phyloP scores from a whole-genome alignment of 2,888 invertebrate genomes.

The Metopia argyrocephala region DNA sequence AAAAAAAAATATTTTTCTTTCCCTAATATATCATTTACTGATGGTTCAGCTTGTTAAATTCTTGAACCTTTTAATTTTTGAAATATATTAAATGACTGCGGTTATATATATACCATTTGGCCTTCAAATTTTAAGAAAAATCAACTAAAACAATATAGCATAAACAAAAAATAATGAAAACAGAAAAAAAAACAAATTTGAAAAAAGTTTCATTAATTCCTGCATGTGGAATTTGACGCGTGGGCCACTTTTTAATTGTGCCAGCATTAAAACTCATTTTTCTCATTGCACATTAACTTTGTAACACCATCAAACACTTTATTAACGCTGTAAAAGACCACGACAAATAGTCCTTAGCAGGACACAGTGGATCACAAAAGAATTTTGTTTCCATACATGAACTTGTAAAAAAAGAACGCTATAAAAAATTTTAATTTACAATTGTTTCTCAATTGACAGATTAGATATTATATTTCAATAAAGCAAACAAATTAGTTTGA shows the following conservation, averaged over 20 bases:
- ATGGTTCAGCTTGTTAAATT: slow-evolving; percentile 37
- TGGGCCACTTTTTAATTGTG: slow-evolving; percentile 52
- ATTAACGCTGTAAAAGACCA: background rate
- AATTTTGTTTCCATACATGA: no score
- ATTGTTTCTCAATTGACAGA: no score
- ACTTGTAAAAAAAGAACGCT: background rate
- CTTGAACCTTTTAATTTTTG: slow-evolving; percentile 28
- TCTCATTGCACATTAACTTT: slow-evolving; percentile 56
- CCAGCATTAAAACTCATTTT: slow-evolving; percentile 56
- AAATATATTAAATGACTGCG: slow-evolving; percentile 56
- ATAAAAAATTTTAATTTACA: no score
- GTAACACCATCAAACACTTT: slow-evolving; percentile 34
- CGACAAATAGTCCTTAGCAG: background rate
- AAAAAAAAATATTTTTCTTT: slow-evolving; percentile 13
- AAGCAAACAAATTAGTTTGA: no score
- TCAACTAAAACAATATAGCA: slow-evolving; percentile 11
- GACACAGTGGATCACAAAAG: background rate
- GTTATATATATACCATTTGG: slow-evolving; percentile 55
- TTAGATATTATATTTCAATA: no score
- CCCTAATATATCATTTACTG: slow-evolving; percentile 39
- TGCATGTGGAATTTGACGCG: slow-evolving; percentile 55
- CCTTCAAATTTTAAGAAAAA: slow-evolving; percentile 19
- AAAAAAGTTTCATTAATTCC: slow-evolving; percentile 46
- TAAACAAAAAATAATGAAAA: slow-evolving; percentile 44
- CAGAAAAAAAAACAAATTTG: slow-evolving; percentile 13